phyloP scores from a whole-genome alignment of 53 echinoderm and acorn worm genomes.

The Echinarachnius parma region DNA sequence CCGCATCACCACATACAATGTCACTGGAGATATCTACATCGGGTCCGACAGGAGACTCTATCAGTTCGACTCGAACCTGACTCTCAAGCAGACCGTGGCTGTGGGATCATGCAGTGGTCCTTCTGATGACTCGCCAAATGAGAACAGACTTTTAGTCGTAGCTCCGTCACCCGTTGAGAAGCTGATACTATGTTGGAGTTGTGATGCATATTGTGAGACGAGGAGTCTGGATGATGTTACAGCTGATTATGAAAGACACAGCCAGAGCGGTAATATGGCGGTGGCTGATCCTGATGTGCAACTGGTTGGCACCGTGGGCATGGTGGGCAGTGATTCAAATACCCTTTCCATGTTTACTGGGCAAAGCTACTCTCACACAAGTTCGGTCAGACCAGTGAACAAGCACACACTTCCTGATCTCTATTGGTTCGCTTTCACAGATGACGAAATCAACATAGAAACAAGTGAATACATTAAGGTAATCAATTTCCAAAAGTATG shows the following conservation, averaged over 20 bases:
- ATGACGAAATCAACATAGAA: too few relatives aligned
- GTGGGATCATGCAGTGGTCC: background rate
- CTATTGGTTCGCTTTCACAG: too few relatives aligned
- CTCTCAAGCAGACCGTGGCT: conserved; percentile 9
- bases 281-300: background rate
- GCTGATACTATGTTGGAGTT: conserved; percentile 24
- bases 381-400: too few relatives aligned
- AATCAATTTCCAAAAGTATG: background rate
- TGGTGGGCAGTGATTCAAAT: background rate
- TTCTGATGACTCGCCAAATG: background rate
- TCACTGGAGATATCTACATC: conserved; percentile 30
- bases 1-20: conserved; percentile 20
- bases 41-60: conserved; percentile 14
- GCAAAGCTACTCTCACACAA: background rate
- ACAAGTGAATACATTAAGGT: background rate
- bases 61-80: conserved; percentile 24
- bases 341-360: conserved; percentile 21
- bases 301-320: conserved; percentile 5
- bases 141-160: conserved; percentile 22
- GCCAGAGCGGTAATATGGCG: too few relatives aligned
- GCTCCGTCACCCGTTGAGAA: conserved; percentile 24
- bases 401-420: too few relatives aligned
- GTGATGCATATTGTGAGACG: conserved; percentile 40
- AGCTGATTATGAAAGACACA: conserved; percentile 11
- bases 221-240: conserved; percentile 17